Evolutionary conservation across 1,140 invertebrate species (phyloP), one percentile per base, ranked within the genome.

Genomic region (Drosophila ananassae): DNA sequence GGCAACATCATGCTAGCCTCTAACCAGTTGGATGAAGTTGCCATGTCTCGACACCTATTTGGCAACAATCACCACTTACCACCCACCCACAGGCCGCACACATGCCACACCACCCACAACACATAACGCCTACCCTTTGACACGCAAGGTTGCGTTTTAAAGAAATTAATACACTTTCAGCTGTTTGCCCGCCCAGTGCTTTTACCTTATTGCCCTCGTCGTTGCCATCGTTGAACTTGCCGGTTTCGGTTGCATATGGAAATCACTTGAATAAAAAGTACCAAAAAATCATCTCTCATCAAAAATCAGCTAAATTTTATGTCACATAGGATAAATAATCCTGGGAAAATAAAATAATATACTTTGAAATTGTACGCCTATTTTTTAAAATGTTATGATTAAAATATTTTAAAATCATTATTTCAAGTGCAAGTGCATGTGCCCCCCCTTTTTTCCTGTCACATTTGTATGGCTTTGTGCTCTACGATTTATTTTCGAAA

Each of bases 81-180:
- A n/a, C 0, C 41, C 41, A 17, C 17, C 2, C 13, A 12, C 41
- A n/a, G 13, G 4, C 9, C 21, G 41, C 34, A n/a, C 34, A 37
- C 34, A 37, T 12, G 34, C 34, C 41, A 44, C 2, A n/a, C 41
- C 17, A 44, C 41, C 41, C n/a, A 44, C 12, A n/a, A 30, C 41
- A 22, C 21, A 5, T 22, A 6, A 24, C 8, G 13, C 64, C 67
- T 44, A 21, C 67, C 64, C 67, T 57, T 53, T 69, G 67, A 63
- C 81, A 85, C 73, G 77, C 72, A 50, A 67, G 53, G 55, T 84
- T 63, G 60, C 77, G 51, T 74, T 77, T 76, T 37, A 59, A 56
- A 71, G 62, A 67, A 80, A 79, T 79, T 63, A 79, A 84, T 79
- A 67, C 73, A 73, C 58, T 68, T 69, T 44, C 39, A 30, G 50